phyloP scores from a whole-genome alignment of 2,113 vertebrate genomes.

The Taxidea taxus region DNA sequence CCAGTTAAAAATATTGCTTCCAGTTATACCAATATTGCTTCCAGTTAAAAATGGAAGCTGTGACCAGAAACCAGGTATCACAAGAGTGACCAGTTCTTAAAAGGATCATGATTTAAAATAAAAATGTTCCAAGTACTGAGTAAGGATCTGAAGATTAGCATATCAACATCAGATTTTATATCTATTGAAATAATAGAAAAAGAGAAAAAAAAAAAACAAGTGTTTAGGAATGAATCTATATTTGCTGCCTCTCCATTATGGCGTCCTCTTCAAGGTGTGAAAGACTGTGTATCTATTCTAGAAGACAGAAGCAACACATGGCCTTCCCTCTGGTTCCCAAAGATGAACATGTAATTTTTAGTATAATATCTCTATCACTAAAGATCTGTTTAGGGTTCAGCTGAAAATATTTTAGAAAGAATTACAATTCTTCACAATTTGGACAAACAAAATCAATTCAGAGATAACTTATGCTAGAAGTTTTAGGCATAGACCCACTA shows the following conservation, averaged over 20 bases:
- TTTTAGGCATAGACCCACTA: not conserved
- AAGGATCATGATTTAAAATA: not conserved
- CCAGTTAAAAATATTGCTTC: not conserved
- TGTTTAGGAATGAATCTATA: not conserved
- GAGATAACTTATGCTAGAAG: not conserved
- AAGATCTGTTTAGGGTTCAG: not conserved
- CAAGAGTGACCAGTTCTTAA: not conserved
- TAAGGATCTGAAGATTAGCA: not conserved
- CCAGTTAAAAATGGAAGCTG: not conserved
- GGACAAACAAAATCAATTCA: not conserved
- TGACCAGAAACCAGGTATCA: not conserved
- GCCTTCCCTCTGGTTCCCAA: not conserved
- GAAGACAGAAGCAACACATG: not conserved
- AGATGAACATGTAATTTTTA: not conserved
- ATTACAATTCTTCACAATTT: not conserved
- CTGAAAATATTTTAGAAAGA: not conserved
- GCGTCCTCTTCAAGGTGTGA: not conserved
- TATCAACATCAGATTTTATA: not conserved
- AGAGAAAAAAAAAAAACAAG: not conserved
- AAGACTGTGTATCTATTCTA: not conserved
- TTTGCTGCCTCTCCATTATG: not conserved
- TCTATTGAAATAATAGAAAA: not conserved
- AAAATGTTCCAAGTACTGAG: not conserved
- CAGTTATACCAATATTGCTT: not conserved
- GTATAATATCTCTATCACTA: not conserved